Conservation (phyloP, 2,797 vertebrate species). For the Chloroceryle inda region DNA sequence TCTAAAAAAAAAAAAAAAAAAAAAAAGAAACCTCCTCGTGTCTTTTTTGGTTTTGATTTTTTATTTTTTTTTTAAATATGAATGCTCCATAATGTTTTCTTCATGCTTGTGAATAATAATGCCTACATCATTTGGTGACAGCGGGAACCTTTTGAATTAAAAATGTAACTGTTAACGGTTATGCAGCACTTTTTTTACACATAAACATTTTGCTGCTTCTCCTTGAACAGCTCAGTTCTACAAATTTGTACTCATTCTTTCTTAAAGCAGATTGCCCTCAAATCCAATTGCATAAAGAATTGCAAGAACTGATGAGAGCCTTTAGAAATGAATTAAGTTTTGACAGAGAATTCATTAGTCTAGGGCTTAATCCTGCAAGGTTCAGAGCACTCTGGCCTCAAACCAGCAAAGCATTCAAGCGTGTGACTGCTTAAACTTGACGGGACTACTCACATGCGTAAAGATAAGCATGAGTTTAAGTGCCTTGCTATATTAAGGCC, state of each 20-base stretch:
- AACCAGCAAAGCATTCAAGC: not conserved
- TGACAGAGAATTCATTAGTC: not conserved
- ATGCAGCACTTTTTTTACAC: not conserved
- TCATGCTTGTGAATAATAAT: not conserved
- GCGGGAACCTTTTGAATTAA: not conserved
- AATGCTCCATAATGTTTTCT: not conserved
- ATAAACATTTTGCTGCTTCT: not conserved
- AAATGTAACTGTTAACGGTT: not conserved
- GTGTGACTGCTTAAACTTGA: not conserved
- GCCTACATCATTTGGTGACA: not conserved
- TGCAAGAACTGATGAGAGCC: not conserved
- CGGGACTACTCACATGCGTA: not conserved
- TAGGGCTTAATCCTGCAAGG: conserved; percentile 1
- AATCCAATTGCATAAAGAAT: not conserved
- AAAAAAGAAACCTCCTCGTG: not conserved
- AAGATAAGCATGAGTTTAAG: not conserved
- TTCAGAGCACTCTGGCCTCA: not conserved
- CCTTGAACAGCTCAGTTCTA: not conserved
- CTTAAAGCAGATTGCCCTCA: not conserved
- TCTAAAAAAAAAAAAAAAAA: not conserved
- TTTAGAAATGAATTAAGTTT: not conserved
- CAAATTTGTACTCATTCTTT: not conserved
- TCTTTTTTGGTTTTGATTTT: not conserved
- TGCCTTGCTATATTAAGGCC: not conserved
- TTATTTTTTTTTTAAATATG: not conserved